Base-by-base conservation (phyloP, 2,113 vertebrate species). In the Sinocyclocheilus anophthalmus region DNA sequence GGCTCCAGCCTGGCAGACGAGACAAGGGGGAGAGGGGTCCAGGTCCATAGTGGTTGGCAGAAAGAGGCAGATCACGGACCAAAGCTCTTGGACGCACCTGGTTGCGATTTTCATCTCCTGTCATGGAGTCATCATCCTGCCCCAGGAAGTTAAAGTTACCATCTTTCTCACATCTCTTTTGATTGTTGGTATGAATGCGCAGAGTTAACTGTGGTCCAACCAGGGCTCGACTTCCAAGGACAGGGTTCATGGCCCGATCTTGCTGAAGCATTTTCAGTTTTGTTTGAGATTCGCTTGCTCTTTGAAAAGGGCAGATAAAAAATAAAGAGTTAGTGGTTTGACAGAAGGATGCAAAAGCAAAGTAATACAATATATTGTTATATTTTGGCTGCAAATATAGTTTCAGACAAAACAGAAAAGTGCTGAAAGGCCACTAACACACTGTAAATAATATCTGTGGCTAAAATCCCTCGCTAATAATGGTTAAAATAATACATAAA, bases 131-230 rank as follows among this genome's bases (percentile, higher is more conserved):
- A 0, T 93, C 86, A 6, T 91, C 88, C 12, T 94, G 94, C 22
- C 90, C 93, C 69, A 97, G 89, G 86, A 99, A 97, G 94, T 99
- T 99, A 90, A 95, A 98, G 92, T 99, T 99, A 86, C 93, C 95
- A 9, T 99, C 97, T 33, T 97, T 96, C 50, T 96, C 94, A 1
- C 81, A 84, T 85, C 90, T 93, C 91, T 91, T 92, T 3, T 76
- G 87, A 76, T 26, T 76, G 76, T 81, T 88, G 1, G 6, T 8
- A 22, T 57, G 18, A 20, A 7, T 57, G 77, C 22, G 89, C 9
- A 93, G 85, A 0, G 91, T 89, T 18, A 91, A 89, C 3, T 83
- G 87, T 5, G 80, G 81, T 3, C 88, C 33, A 59, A 88, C 83
- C 3, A 13, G 42, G 0, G 87, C 9, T 0, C 20, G 88, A 57